These are phyloP conservation scores for Chelonia mydas DNA, from an alignment of 2,797 vertebrate species.

Conservation along the genomic window DNA sequence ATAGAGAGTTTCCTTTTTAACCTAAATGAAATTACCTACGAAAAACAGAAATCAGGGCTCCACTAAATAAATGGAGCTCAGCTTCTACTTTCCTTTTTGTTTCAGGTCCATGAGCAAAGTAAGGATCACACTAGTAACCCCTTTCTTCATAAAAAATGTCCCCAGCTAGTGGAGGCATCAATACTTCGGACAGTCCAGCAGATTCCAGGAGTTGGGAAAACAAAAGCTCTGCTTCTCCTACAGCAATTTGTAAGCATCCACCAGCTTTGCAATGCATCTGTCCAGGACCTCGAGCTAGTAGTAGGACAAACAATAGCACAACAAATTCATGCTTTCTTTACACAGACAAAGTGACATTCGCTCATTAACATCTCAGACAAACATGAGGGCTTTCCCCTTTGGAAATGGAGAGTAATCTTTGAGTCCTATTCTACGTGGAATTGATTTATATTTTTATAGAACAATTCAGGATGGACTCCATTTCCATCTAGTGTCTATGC, in stretches of 20 bases:
- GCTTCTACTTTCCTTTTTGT: neutral
- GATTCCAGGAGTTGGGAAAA: constrained; percentile 89
- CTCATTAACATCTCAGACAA: neutral
- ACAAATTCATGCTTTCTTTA: constrained; percentile 85
- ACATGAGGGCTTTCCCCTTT: neutral
- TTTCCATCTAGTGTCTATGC: accelerated
- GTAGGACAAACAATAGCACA: constrained; percentile 84
- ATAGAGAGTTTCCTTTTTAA: neutral
- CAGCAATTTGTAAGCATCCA: constrained; percentile 87
- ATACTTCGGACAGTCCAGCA: constrained; percentile 84
- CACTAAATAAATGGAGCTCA: constrained; percentile 56
- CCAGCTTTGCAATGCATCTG: constrained; percentile 82
- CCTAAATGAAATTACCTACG: neutral
- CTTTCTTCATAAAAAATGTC: constrained; percentile 77
- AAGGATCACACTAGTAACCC: constrained; percentile 83
- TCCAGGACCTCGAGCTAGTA: constrained; percentile 81
- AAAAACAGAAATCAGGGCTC: neutral
- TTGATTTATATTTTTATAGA: neutral
- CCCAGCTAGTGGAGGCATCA: constrained; percentile 76
- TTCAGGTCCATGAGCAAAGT: constrained; percentile 86
- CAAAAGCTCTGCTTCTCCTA: constrained; percentile 88
- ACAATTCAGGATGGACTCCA: neutral
- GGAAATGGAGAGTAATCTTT: neutral
- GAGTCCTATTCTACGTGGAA: neutral
- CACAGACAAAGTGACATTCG: neutral